Conservation (phyloP, 2,797 vertebrate species). For the Oryzias dopingdopingensis region DNA sequence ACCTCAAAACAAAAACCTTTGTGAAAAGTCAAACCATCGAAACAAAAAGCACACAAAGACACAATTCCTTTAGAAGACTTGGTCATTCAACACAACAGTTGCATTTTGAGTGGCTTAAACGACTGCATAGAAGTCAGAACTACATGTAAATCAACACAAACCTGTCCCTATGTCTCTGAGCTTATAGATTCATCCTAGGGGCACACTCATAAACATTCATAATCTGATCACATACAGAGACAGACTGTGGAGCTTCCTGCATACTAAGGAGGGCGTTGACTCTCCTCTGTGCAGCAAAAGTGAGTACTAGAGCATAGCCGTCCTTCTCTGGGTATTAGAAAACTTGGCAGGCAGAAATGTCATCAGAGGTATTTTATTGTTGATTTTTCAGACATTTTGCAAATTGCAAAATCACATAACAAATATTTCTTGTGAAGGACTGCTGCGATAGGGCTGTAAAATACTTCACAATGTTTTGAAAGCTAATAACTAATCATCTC, state of each 20-base stretch:
- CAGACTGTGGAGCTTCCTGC: conserved; percentile 17
- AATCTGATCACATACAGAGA: too few species aligned
- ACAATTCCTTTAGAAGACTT: not conserved
- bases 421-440: conserved; percentile 12
- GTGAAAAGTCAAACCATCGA: too few species aligned
- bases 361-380: conserved; percentile 13
- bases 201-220: too few species aligned
- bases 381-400: conserved; percentile 20
- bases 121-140: not conserved
- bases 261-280: conserved; percentile 1
- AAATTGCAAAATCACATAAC: conserved; percentile 40
- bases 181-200: too few species aligned
- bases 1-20: too few species aligned
- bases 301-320: conserved; percentile 8
- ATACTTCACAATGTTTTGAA: conserved; percentile 11
- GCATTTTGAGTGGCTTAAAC: not conserved
- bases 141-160: too few species aligned
- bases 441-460: conserved; percentile 18
- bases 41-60: too few species aligned
- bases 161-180: too few species aligned
- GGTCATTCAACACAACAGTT: not conserved
- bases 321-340: conserved; percentile 13
- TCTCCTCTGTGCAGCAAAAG: conserved; percentile 16
- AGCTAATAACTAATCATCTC: conserved; percentile 15
- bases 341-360: conserved; percentile 14